Base-by-base conservation (phyloP, 2,797 vertebrate species). In the Brotula barbata region DNA sequence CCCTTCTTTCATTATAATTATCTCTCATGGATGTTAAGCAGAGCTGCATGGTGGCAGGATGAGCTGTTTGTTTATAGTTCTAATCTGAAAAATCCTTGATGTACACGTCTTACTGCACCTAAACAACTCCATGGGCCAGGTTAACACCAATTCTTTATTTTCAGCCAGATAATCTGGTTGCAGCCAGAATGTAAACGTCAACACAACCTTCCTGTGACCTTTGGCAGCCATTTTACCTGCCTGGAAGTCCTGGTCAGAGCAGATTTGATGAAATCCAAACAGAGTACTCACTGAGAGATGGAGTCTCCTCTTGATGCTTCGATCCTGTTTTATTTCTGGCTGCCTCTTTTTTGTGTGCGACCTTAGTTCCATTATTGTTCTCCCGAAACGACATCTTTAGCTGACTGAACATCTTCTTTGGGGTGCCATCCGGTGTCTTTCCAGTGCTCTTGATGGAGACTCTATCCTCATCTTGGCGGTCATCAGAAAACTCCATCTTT, bases 231-330 rank as follows among this genome's bases (percentile, higher is more conserved):
- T 8, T 1, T 39, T 36, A 16, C 17, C 33, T 46, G 42, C 10
- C 43, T 41, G 28, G 12, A 7, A 39, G 42, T 11, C 47, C 14
- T 19, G 1, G 13, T 49, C 25, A 44, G 2, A 25, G 16, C 22
- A 49, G 43, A 15, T 21, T 22, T 59, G 1, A 59, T 11, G 13
- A 23, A 11, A 16, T 2, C 15, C 15, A 19, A 15, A 21, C 13
- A 6, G 3, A 0, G 34, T 58, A 85, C 90, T 90, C 86, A 92
- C 90, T 70, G 49, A 80, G 77, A 14, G 87, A 91, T 2, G 39
- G 12, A 16, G 77, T 75, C 0, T 44, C 4, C 2, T 1, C 41
- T 2, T 39, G 28, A 1, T 2, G 41, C 0, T 20, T 6, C 0
- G 58, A 54, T 6, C 9, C 58, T 0, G 7, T 14, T 8, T 73